Base-by-base conservation (phyloP, 2,113 vertebrate genomes). In the Cryptoleucopteryx plumbea region DNA sequence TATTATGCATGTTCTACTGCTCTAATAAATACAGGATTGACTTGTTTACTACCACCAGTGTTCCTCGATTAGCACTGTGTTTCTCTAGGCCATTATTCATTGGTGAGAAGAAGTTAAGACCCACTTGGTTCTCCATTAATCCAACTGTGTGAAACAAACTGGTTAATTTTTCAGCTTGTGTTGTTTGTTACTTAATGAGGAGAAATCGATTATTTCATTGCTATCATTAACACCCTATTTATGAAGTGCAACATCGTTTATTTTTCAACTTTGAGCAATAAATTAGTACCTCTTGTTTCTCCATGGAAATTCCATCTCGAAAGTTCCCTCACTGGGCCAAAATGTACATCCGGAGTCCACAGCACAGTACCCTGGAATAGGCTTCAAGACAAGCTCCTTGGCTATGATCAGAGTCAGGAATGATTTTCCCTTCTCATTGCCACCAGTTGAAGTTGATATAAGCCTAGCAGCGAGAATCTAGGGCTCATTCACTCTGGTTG, bases 1-100 rank as follows among this genome's bases (percentile, higher is more conserved):
- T 92, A 96, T 97, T 97, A 97, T 95, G 91, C 91, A 96, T 96
- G 96, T 96, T 92, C 83, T 92, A 92, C 78, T 91, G 92, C 93
- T 95, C 94, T 97, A 97, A 97, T 97, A 97, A 97, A 97, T 96
- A 97, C 97, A 96, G 71, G 84, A 98, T 97, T 98, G 95, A 93
- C 92, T 97, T 98, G 91, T 98, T 98, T 98, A 96, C 92, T 90
- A 90, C 93, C 90, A 87, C 91, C 94, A 23, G 42, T 65, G 61
- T 95, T 73, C 82, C 91, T 97, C 58, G 43, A 96, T 97, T 98
- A 97, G 96, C 96, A 78, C 92, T 90, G 79, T 88, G 73, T 96
- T 97, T 97, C 96, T 94, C 95, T 96, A 96, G 92, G 81, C 91
- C 94, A 66, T 92, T 93, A 93, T 94, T 90, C 91, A 94, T 72